phyloP scores from a whole-genome alignment of 2,888 invertebrate genomes.

The Mesorhabditis spiculigera region DNA sequence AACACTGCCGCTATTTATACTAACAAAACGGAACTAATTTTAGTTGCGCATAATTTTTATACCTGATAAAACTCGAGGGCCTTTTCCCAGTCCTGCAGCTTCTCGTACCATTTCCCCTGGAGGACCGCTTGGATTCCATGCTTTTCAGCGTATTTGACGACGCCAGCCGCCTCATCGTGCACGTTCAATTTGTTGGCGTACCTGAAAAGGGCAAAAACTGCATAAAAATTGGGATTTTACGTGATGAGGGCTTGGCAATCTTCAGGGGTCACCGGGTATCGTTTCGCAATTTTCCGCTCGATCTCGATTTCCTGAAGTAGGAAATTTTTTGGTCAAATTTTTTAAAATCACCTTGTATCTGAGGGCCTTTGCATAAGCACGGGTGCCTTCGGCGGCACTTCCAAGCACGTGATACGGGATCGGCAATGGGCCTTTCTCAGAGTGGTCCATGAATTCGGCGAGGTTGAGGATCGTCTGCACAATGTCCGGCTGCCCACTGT shows the following conservation, averaged over 20 bases:
- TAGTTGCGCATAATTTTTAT: no score
- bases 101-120: conserved; percentile 93
- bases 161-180: conserved; percentile 92
- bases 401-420: conserved; percentile 82
- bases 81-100: conserved; percentile 96
- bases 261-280: no score
- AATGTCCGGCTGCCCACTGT: conserved; percentile 63
- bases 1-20: no score
- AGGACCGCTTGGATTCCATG: conserved; percentile 45
- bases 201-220: conserved; percentile 62
- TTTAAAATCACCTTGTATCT: conserved; percentile 65
- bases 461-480: conserved; percentile 71
- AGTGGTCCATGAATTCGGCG: conserved; percentile 99
- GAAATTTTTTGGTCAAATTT: no score
- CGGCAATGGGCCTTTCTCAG: conserved; percentile 87
- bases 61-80: conserved; percentile 80
- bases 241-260: no score
- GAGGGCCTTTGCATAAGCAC: conserved; percentile 78
- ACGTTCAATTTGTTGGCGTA: conserved; percentile 98
- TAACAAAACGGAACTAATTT: no score
- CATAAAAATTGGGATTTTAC: no score
- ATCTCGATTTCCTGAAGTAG: no score
- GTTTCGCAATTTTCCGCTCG: no score
- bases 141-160: conserved; percentile 73
- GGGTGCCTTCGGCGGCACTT: conserved; percentile 87